phyloP scores from a whole-genome alignment of 2,113 vertebrate species.

The Regulus satrapa region DNA sequence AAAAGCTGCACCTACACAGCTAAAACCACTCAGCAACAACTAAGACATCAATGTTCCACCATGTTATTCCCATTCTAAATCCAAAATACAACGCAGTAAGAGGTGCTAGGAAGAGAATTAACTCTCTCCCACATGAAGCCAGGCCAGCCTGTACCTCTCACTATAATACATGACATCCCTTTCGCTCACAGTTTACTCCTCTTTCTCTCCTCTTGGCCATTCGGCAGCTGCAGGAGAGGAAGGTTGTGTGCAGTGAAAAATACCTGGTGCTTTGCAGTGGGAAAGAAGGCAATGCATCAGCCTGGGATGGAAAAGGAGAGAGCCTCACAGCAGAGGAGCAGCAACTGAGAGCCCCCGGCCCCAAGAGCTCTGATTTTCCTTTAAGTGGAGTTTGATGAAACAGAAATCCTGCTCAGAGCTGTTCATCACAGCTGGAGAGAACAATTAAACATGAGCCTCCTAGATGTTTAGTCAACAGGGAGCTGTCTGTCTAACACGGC shows the following conservation, averaged over 20 bases:
- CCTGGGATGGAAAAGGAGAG: neutral
- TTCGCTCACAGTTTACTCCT: neutral
- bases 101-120: neutral
- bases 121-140: neutral
- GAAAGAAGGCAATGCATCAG: neutral
- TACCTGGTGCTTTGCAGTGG: neutral
- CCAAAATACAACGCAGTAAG: accelerated
- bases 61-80: neutral
- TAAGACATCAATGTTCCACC: neutral
- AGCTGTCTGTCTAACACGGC: slow-evolving; percentile 35
- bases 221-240: neutral
- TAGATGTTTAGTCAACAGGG: slow-evolving; percentile 56
- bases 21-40: neutral
- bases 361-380: slow-evolving; percentile 20
- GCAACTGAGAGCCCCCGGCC: neutral
- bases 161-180: accelerated
- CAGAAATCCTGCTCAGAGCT: slow-evolving; percentile 42
- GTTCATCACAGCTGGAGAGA: slow-evolving; percentile 58
- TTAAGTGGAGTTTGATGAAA: slow-evolving; percentile 46
- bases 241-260: neutral
- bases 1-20: neutral
- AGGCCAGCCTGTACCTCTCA: neutral
- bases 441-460: slow-evolving; percentile 51
- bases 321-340: neutral
- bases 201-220: neutral